Percentiles rank a stretch among this genome's conserved stretches.
These are phyloP conservation scores for Seriola quinqueradiata DNA, from an alignment of 2,113 vertebrate genomes.

Conservation along the genomic window DNA sequence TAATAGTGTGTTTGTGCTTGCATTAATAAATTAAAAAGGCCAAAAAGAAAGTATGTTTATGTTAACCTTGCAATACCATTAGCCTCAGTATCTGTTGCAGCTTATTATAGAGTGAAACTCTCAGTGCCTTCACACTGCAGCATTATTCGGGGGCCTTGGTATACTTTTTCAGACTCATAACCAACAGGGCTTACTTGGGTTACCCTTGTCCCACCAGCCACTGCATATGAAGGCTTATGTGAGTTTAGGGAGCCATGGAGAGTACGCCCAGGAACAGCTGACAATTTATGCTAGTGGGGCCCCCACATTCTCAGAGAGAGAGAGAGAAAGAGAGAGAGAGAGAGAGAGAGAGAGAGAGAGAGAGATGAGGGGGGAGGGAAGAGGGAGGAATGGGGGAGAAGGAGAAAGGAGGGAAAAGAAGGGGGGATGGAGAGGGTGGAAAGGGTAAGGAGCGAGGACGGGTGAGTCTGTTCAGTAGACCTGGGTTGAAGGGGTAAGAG, in stretches of 20 bases:
- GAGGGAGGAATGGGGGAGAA: conserved; percentile 35
- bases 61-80: conserved; percentile 45
- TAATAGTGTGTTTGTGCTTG: not conserved
- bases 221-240: conserved; percentile 75
- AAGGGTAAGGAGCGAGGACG: conserved; percentile 40
- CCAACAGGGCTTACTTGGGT: conserved; percentile 76
- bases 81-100: conserved; percentile 53
- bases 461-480: conserved; percentile 25
- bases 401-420: not conserved
- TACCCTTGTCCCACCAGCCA: conserved; percentile 74
- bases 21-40: conserved; percentile 28
- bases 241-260: conserved; percentile 81
- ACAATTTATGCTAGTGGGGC: conserved; percentile 84
- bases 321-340: conserved; percentile 16
- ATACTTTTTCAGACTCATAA: conserved; percentile 75
- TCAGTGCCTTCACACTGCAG: conserved; percentile 60
- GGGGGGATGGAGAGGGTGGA: conserved; percentile 10
- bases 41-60: conserved; percentile 1
- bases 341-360: conserved; percentile 13
- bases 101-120: conserved; percentile 63
- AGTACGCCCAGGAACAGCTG: conserved; percentile 84
- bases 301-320: conserved; percentile 82
- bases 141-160: conserved; percentile 67
- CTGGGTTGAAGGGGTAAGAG: conserved; percentile 27
- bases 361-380: not conserved